Conservation (phyloP, 2,888 invertebrate species). For the Siphonodentalium dalli region DNA sequence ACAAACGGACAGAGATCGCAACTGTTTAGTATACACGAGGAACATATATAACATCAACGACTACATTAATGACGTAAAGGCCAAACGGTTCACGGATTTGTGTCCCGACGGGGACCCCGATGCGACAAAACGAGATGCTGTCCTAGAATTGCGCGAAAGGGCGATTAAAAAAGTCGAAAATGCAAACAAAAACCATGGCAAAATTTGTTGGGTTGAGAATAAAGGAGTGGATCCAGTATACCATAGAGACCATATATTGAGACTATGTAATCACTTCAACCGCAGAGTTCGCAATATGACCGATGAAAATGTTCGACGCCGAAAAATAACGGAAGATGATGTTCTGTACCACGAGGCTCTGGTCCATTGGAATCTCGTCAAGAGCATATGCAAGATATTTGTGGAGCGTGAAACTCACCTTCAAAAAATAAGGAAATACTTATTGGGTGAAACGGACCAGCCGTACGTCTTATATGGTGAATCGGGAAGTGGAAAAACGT, state of each 20-base stretch:
- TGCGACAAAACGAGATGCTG: slow-evolving; percentile 8
- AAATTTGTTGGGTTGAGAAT: slow-evolving; percentile 19
- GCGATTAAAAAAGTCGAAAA: not conserved
- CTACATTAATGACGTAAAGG: slow-evolving; percentile 4
- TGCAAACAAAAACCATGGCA: slow-evolving; percentile 12
- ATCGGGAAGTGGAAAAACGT: slow-evolving; percentile 52
- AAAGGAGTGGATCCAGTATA: slow-evolving; percentile 21
- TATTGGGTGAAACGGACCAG: slow-evolving; percentile 41
- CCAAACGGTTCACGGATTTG: slow-evolving; percentile 12
- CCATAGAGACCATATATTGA: slow-evolving; percentile 37
- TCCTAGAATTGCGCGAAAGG: slow-evolving; percentile 16
- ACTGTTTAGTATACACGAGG: slow-evolving; percentile 32
- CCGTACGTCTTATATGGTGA: slow-evolving; percentile 47
- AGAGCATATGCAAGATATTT: slow-evolving; percentile 32
- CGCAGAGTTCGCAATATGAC: slow-evolving; percentile 36
- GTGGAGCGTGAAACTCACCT: slow-evolving; percentile 41
- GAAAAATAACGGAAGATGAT: slow-evolving; percentile 31
- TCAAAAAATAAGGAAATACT: slow-evolving; percentile 38
- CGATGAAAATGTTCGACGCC: slow-evolving; percentile 33
- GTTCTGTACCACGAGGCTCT: slow-evolving; percentile 41
- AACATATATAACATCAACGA: slow-evolving; percentile 17
- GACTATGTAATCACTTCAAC: slow-evolving; percentile 39
- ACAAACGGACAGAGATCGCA: slow-evolving; percentile 21
- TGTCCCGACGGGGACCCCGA: slow-evolving; percentile 7
- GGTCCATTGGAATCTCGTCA: slow-evolving; percentile 39